Percentiles rank a stretch among this genome's conserved stretches.
Conservation (phyloP, 23 tunicate species). For the Diplosoma virens region DNA sequence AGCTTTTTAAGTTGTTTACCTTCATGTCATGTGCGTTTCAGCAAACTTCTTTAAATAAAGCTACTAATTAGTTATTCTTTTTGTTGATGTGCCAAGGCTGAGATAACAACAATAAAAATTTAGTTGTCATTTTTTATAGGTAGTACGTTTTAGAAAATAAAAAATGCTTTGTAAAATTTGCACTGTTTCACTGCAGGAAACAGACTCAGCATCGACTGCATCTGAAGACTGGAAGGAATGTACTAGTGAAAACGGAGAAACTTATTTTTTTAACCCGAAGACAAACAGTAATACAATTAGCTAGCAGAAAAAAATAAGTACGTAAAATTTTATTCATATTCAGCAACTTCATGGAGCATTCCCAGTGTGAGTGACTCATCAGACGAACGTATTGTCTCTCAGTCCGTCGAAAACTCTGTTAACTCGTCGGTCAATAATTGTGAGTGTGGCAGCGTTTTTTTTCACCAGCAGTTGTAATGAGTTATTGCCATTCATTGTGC, state of each 20-base stretch:
- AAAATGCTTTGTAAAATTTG: slow-evolving; percentile 5
- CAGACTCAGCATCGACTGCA: slow-evolving; percentile 5
- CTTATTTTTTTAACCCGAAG: slow-evolving; percentile 56
- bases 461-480: no score
- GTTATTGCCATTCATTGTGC: neutral
- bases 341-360: slow-evolving; percentile 18
- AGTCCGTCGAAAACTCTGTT: slow-evolving; percentile 13
- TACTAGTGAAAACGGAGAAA: slow-evolving; percentile 57
- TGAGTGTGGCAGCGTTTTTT: no score
- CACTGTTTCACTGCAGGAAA: slow-evolving; percentile 1
- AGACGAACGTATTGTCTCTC: neutral
- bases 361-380: slow-evolving; percentile 21
- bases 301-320: no score
- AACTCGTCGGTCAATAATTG: slow-evolving; percentile 26
- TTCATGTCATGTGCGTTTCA: no score
- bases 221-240: slow-evolving; percentile 66
- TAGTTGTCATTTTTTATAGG: no score
- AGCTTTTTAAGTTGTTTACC: no score
- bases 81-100: no score
- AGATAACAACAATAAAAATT: no score
- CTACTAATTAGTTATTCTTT: no score
- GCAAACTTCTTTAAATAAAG: no score
- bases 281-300: slow-evolving; percentile 73
- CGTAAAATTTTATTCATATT: neutral
- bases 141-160: no score